Base-by-base conservation (phyloP, 2,888 invertebrate genomes). In the Leptinotarsa juncta region DNA sequence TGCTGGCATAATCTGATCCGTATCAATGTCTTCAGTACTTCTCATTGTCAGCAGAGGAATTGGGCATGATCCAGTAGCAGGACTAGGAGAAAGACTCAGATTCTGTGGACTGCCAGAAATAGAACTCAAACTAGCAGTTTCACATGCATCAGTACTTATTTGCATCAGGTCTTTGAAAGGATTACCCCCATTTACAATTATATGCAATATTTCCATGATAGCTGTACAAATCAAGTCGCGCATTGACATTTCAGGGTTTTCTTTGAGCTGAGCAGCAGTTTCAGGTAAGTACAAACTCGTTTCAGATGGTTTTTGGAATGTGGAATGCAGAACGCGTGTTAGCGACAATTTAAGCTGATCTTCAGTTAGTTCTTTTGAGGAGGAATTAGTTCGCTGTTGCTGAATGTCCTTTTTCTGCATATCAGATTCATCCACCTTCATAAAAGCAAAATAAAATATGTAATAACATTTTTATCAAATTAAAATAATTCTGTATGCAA, bases 251-350 rank as follows among this genome's bases (percentile, higher is more conserved):
- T 88, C 83, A 89, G 90, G 82, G 89, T 90, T 85, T 91, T 91
- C 77, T 90, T 82, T 82, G 2, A 88, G 71, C 14, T 82, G 82
- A 67, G 85, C 85, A 2, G 89, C 86, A 4, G 89, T 89, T 77
- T 90, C 88, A 0, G 90, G 88, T 65, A 91, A 83, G 81, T 88
- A 89, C 80, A 90, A 85, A 60, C 85, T 86, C 18, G 87, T 87
- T 57, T 89, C 89, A 15, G 83, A 83, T 20, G 87, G 82, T 74
- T 88, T 87, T 73, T 89, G 89, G 92, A 94, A 95, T 3, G 94
- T 92, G 53, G 93, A 93, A 85, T 93, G 92, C 20, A 95, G 88
- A 72, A 95, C 92, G 83, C 93, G 91, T 2, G 93, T 92, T 67
- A 94, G 89, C 78, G 93, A 90, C 71, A 89, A 87, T 77, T 91